A percentile compares a stretch with the other conserved stretches of the same genome.
These are phyloP conservation scores for Calidris pygmaea DNA, from an alignment of 2,113 vertebrate species.

Conservation along the genomic window DNA sequence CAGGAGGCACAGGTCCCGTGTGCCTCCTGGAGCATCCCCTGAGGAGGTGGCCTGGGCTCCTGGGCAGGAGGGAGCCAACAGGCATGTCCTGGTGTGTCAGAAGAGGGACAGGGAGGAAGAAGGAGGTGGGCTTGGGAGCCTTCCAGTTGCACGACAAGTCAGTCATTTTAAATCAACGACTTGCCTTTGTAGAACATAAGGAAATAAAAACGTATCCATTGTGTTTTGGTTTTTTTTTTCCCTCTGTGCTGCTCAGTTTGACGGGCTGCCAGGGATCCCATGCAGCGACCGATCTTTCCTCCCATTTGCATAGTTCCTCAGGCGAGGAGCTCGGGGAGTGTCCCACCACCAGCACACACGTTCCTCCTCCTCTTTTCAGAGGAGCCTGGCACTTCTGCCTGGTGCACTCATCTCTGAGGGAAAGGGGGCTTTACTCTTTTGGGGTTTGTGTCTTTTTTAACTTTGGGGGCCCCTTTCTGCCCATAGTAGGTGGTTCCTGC, in stretches of 20 bases:
- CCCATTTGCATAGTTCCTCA: background rate
- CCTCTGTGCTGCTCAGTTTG: background rate
- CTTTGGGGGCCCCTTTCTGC: background rate
- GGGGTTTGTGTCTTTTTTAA: background rate
- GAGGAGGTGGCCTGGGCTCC: background rate
- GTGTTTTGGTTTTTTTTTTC: background rate
- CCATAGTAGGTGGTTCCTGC: fast-evolving
- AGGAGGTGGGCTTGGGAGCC: background rate
- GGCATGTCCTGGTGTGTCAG: fast-evolving
- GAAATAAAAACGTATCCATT: conserved; percentile 6
- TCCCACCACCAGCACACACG: background rate
- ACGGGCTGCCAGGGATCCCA: conserved; percentile 11
- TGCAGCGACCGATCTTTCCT: background rate
- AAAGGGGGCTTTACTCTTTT: background rate
- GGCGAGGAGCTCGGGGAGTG: background rate
- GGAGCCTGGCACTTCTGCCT: background rate
- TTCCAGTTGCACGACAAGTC: background rate
- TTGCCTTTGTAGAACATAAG: background rate
- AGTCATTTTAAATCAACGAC: background rate
- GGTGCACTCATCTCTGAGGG: background rate
- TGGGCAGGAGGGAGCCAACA: background rate
- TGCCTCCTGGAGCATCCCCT: background rate
- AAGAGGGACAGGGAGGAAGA: background rate
- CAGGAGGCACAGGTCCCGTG: background rate
- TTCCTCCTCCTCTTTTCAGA: background rate